Conservation (phyloP, 1,140 invertebrate species). For the Heliconius eleuchia region DNA sequence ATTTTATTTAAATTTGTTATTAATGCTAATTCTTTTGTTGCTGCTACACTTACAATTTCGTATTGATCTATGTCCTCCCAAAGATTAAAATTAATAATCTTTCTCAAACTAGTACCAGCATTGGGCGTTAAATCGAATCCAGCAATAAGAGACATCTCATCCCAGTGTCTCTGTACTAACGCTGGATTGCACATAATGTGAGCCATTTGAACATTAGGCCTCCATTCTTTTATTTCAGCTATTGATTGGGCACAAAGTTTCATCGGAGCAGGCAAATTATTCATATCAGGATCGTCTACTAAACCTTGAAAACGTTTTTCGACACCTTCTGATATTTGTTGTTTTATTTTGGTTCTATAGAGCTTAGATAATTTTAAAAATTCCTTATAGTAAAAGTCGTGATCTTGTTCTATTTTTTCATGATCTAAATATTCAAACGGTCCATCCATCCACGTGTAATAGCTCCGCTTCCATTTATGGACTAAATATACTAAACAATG, state of each 20-base stretch:
- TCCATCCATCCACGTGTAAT: constrained; percentile 95
- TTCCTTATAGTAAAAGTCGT: constrained; percentile 88
- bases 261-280: constrained; percentile 89
- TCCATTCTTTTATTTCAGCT: constrained; percentile 89
- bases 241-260: constrained; percentile 87
- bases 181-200: constrained; percentile 94
- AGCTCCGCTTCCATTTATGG: constrained; percentile 89
- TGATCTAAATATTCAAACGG: constrained; percentile 92
- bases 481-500: constrained; percentile 84
- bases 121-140: constrained; percentile 93
- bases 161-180: constrained; percentile 93
- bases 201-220: constrained; percentile 90
- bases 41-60: constrained; percentile 94
- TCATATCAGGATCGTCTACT: constrained; percentile 89
- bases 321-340: constrained; percentile 86
- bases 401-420: constrained; percentile 86
- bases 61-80: constrained; percentile 89
- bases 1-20: constrained; percentile 91
- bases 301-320: constrained; percentile 85
- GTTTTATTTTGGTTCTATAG: constrained; percentile 90
- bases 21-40: constrained; percentile 92
- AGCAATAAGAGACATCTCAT: constrained; percentile 92
- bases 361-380: constrained; percentile 90
- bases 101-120: constrained; percentile 91
- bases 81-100: constrained; percentile 90